Evolutionary conservation across 2,797 vertebrate species (phyloP).

Genomic region (Gymnocypris eckloni): DNA sequence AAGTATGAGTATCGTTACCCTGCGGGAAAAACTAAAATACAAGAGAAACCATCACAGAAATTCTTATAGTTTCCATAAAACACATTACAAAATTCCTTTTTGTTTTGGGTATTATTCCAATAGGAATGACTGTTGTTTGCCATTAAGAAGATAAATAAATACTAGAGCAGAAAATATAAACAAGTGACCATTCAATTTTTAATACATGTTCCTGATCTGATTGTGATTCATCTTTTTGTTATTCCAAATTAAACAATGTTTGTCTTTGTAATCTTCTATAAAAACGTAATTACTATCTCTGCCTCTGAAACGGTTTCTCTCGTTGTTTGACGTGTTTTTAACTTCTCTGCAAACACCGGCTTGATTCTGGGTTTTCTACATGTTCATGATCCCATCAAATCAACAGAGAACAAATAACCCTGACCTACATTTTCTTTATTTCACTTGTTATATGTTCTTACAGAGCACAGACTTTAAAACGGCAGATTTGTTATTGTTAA

Average conservation of each 20-base stretch:
- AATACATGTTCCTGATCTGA: not conserved
- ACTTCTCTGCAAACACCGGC: not conserved
- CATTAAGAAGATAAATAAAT: not conserved
- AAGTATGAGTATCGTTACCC: too few species aligned
- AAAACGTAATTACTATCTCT: not conserved
- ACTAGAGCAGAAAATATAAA: not conserved
- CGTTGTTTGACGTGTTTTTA: not conserved
- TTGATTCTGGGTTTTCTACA: not conserved
- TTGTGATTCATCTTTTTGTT: not conserved
- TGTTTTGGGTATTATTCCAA: too few species aligned
- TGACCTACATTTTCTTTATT: conserved; percentile 5
- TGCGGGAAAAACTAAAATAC: too few species aligned
- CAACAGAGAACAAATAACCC: not conserved
- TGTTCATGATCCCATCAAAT: conserved; percentile 1
- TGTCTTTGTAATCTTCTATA: not conserved
- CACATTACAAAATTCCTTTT: too few species aligned
- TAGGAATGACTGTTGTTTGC: too few species aligned
- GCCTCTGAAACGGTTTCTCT: not conserved
- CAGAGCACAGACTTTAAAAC: not conserved
- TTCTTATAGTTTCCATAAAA: too few species aligned
- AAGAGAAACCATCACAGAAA: too few species aligned
- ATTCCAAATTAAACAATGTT: not conserved
- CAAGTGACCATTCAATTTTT: not conserved
- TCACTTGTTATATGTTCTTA: not conserved
- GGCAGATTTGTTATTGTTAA: not conserved